Evolutionary conservation across 2,888 invertebrate species (phyloP).

Genomic region (Philaethria dido): DNA sequence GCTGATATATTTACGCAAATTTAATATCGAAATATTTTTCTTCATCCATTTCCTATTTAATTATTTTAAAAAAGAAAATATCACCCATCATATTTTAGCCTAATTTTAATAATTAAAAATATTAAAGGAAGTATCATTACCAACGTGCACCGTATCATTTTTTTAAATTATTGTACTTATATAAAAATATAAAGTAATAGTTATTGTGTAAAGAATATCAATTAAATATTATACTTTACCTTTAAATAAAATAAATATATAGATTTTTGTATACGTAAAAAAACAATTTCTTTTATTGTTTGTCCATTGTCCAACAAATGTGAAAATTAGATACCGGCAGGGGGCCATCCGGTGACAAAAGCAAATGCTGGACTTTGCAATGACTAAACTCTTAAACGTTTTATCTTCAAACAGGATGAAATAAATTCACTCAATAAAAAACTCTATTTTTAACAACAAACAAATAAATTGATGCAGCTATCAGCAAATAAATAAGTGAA

Average conservation of each 20-base stretch:
- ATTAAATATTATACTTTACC: neutral
- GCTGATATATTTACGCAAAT: no score
- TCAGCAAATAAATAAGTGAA: constrained; percentile 51
- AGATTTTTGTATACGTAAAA: neutral
- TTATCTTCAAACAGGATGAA: constrained; percentile 35
- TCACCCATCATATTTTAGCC: no score
- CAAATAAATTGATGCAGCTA: constrained; percentile 35
- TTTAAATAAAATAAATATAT: neutral
- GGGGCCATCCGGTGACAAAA: constrained; percentile 65
- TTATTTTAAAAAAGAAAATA: no score
- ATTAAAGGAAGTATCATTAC: no score
- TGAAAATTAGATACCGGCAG: constrained; percentile 69
- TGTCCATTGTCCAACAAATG: constrained; percentile 41
- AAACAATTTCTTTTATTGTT: neutral
- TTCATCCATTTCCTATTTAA: no score
- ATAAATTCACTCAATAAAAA: constrained; percentile 33
- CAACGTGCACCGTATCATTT: no score
- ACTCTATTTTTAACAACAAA: constrained; percentile 18
- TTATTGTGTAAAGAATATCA: neutral
- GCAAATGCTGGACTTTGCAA: constrained; percentile 57
- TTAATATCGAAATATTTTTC: no score
- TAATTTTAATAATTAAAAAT: no score
- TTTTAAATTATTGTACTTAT: no score
- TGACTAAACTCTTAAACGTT: constrained; percentile 41
- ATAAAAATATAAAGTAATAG: no score